A percentile compares a stretch with the other conserved stretches of the same genome.
Conservation (phyloP, 2,113 vertebrate species). For the Ivindomyrus marchei region DNA sequence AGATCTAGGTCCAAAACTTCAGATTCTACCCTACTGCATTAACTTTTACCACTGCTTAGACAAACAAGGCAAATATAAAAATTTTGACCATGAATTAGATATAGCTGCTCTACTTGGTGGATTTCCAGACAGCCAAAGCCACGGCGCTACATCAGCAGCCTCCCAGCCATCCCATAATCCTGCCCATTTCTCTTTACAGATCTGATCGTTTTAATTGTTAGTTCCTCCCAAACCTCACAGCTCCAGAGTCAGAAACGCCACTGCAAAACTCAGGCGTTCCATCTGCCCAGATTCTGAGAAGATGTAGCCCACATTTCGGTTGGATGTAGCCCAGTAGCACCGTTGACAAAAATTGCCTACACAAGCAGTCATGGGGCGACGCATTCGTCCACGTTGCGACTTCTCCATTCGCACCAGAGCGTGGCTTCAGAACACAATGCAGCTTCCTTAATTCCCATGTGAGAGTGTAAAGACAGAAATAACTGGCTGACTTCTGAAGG, state of each 20-base stretch:
- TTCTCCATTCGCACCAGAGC: neutral
- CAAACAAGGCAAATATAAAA: neutral
- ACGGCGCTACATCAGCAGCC: neutral
- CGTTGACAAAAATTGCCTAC: neutral
- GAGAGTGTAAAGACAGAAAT: neutral
- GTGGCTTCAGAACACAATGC: constrained; percentile 3
- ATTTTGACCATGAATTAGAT: neutral
- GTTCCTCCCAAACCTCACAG: neutral
- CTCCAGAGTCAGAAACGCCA: neutral
- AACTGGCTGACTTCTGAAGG: neutral
- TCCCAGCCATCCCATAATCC: neutral
- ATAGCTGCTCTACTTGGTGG: neutral
- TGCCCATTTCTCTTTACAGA: neutral
- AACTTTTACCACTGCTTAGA: neutral
- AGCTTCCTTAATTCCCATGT: constrained; percentile 13
- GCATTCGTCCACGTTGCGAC: neutral
- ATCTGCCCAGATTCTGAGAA: neutral
- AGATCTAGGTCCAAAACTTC: neutral
- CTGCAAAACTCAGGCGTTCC: no score
- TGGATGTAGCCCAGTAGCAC: neutral
- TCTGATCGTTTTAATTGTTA: neutral
- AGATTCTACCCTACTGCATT: neutral
- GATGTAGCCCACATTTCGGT: neutral
- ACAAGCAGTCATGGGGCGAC: neutral
- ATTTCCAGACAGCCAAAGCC: neutral